Conservation (phyloP, 2,888 invertebrate species). For the Tenthredo amoena region DNA sequence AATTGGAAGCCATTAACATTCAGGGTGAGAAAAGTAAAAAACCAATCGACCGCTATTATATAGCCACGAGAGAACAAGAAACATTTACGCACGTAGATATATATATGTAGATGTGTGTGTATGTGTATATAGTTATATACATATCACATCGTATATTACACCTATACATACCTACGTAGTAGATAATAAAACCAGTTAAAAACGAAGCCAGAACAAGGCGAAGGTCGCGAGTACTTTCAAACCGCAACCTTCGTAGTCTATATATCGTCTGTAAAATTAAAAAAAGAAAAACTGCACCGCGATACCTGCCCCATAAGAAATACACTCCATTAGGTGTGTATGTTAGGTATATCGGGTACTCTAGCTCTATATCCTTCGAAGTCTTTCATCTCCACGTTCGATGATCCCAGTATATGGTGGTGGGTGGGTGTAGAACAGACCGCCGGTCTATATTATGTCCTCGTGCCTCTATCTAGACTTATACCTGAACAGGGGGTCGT, state of each 20-base stretch:
- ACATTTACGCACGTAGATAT: neutral
- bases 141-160: too few species aligned
- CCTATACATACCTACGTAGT: neutral
- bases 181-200: conserved; percentile 32
- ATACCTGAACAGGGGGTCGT: neutral
- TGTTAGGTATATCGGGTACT: too few species aligned
- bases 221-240: conserved; percentile 45
- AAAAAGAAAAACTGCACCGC: neutral
- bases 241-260: conserved; percentile 39
- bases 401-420: neutral
- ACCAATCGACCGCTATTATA: neutral
- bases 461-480: neutral
- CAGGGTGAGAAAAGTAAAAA: neutral
- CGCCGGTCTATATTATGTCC: neutral
- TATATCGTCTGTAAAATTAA: neutral
- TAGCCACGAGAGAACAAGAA: neutral
- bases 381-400: neutral
- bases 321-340: too few species aligned
- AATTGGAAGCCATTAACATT: neutral
- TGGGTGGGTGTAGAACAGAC: neutral
- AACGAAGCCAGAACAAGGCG: conserved; percentile 47
- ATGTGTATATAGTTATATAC: too few species aligned
- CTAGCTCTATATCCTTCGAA: neutral
- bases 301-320: neutral
- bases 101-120: too few species aligned